Evolutionary conservation across 1,140 invertebrate genomes (phyloP).

Genomic region (Drosophila setifemur): DNA sequence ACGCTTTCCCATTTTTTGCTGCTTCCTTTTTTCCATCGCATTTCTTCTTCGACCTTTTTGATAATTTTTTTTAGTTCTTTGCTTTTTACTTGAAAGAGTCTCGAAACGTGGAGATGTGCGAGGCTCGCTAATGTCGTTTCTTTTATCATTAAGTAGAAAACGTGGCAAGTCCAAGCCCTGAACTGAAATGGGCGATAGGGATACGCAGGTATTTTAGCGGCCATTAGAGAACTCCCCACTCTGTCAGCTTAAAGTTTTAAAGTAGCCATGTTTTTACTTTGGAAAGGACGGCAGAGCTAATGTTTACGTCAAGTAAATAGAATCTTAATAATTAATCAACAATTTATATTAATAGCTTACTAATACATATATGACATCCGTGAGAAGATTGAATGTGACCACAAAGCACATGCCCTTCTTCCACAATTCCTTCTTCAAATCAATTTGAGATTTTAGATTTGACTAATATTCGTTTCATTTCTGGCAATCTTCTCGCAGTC

Average conservation of each 20-base stretch:
- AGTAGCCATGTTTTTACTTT: constrained; percentile 24
- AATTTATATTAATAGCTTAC: constrained; percentile 27
- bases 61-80: constrained; percentile 81
- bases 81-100: constrained; percentile 78
- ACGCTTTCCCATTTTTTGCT: constrained; percentile 33
- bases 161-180: constrained; percentile 23
- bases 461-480: constrained; percentile 17
- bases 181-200: not conserved
- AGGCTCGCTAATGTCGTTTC: constrained; percentile 77
- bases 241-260: constrained; percentile 69
- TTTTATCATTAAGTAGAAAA: constrained; percentile 80
- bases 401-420: no score
- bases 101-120: constrained; percentile 70
- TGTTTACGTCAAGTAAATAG: constrained; percentile 20
- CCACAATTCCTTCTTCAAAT: no score
- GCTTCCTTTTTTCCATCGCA: constrained; percentile 21
- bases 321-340: constrained; percentile 40
- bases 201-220: constrained; percentile 63
- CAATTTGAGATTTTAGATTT: constrained; percentile 9
- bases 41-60: constrained; percentile 51
- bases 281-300: not conserved
- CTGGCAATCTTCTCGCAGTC: constrained; percentile 23
- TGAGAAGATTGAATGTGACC: not conserved
- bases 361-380: not conserved
- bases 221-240: constrained; percentile 52